These are phyloP conservation scores for Atractosteus spatula DNA, from an alignment of 2,113 vertebrate genomes.

Conservation along the genomic window DNA sequence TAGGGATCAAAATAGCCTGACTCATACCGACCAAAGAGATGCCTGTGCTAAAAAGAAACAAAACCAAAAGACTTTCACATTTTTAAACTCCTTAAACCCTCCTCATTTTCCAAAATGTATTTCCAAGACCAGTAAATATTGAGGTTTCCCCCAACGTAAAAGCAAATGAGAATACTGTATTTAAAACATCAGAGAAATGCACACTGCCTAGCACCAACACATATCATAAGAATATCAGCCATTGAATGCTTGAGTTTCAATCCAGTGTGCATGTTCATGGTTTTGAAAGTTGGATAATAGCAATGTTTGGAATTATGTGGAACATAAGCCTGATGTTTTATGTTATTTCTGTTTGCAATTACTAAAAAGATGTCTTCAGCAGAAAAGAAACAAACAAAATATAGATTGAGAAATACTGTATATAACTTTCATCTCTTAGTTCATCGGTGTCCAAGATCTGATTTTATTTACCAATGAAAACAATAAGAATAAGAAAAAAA, in stretches of 20 bases:
- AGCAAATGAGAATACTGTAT: not conserved
- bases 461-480: not conserved
- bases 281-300: not conserved
- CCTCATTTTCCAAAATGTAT: too few relatives aligned
- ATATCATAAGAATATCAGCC: not conserved
- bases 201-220: slow-evolving; percentile 2
- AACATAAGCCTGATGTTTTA: slow-evolving; percentile 3
- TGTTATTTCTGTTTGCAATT: slow-evolving; percentile 22
- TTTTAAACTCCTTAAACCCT: too few relatives aligned
- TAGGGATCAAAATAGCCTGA: too few relatives aligned
- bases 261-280: not conserved
- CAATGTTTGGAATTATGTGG: slow-evolving; percentile 15
- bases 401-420: not conserved
- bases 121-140: too few relatives aligned
- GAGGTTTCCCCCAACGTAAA: not conserved
- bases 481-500: not conserved
- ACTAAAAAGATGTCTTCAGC: slow-evolving; percentile 20
- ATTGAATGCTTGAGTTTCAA: not conserved
- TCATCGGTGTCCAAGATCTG: not conserved
- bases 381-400: not conserved
- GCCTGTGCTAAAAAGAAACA: too few relatives aligned
- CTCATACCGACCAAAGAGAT: too few relatives aligned
- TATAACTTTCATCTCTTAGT: slow-evolving; percentile 12
- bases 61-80: too few relatives aligned
- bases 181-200: not conserved